phyloP scores from a whole-genome alignment of 2,888 invertebrate species.

The Tethea ocularis region DNA sequence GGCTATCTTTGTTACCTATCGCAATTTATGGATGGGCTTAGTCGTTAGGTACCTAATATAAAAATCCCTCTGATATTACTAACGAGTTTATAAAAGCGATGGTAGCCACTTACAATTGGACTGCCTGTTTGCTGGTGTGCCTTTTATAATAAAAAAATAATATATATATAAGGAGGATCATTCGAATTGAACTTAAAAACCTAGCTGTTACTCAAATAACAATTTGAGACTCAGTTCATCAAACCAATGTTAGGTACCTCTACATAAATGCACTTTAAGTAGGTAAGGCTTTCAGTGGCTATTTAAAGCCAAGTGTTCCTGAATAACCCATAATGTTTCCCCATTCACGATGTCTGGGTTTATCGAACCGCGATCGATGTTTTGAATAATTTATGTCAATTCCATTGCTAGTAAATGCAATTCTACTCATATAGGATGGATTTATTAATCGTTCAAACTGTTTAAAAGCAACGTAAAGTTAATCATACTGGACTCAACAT shows the following conservation, averaged over 20 bases:
- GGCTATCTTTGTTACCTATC: neutral
- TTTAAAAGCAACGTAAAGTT: neutral
- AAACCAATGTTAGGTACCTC: neutral
- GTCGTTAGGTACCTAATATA: too few relatives aligned
- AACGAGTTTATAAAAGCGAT: too few relatives aligned
- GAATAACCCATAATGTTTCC: slow-evolving; percentile 56
- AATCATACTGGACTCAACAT: neutral
- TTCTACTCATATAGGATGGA: slow-evolving; percentile 22
- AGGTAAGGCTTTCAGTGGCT: slow-evolving; percentile 38
- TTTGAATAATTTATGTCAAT: slow-evolving; percentile 66
- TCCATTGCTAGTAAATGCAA: slow-evolving; percentile 37
- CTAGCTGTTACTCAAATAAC: neutral
- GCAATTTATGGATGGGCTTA: neutral
- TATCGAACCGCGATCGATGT: slow-evolving; percentile 57
- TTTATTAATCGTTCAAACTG: neutral
- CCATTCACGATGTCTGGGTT: slow-evolving; percentile 52
- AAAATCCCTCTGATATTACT: too few relatives aligned
- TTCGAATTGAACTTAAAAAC: too few relatives aligned
- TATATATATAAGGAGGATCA: too few relatives aligned
- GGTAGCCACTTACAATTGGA: too few relatives aligned
- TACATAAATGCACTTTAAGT: neutral
- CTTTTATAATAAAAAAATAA: too few relatives aligned
- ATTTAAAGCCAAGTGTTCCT: slow-evolving; percentile 47
- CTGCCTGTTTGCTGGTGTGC: too few relatives aligned
- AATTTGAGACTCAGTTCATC: neutral